A percentile compares a stretch with the other conserved stretches of the same genome.
Evolutionary conservation across 2,888 invertebrate species (phyloP).

Genomic region (Neoascia interrupta): DNA sequence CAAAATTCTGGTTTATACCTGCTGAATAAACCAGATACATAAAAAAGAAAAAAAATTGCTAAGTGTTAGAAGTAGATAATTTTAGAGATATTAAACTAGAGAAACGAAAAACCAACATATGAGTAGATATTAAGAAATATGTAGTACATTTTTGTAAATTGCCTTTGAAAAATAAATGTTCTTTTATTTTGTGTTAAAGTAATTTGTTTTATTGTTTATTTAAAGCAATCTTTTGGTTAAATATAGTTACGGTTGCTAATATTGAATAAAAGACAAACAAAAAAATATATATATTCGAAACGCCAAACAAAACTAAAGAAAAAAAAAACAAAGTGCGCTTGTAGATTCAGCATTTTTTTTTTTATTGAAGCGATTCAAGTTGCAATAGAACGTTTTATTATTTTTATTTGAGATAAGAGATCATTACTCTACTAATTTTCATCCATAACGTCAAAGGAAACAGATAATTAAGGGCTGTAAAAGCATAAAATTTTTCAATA

Average conservation of each 20-base stretch:
- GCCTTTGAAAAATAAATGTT: too few species aligned
- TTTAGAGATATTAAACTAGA: conserved; percentile 44
- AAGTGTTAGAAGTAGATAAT: neutral
- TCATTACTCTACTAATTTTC: too few species aligned
- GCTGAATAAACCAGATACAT: conserved; percentile 72
- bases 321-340: conserved; percentile 14
- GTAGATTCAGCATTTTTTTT: conserved; percentile 15
- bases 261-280: conserved; percentile 9
- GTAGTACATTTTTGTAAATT: conserved; percentile 59
- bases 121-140: conserved; percentile 59
- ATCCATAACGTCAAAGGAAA: too few species aligned
- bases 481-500: too few species aligned
- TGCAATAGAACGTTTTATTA: too few species aligned
- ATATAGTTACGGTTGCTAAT: conserved; percentile 52
- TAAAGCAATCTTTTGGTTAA: conserved; percentile 51
- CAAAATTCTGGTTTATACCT: conserved; percentile 73
- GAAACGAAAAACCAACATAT: conserved; percentile 70
- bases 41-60: neutral
- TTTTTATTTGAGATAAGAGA: too few species aligned
- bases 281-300: conserved; percentile 9
- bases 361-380: conserved; percentile 15
- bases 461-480: too few species aligned
- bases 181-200: conserved; percentile 28
- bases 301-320: too few species aligned
- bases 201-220: conserved; percentile 29